Base-by-base conservation (phyloP, 2,113 vertebrate genomes). In the Phasianus colchicus region DNA sequence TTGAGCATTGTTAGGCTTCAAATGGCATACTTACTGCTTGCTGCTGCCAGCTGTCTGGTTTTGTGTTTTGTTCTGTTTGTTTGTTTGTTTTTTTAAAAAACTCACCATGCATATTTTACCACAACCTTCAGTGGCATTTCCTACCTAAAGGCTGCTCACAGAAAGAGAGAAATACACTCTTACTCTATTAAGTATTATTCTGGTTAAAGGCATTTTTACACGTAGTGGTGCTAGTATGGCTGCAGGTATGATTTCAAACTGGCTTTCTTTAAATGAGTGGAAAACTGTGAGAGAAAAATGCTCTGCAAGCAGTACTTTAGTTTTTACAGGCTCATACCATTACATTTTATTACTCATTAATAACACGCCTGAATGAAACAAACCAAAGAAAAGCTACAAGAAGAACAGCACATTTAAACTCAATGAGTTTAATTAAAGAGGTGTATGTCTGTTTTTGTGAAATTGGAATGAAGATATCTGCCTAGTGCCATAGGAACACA, bases 311-410 rank as follows among this genome's bases (percentile, higher is more conserved):
- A 77, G 34, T 78, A 67, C 64, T 93, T 95, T 38, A 36, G 60
- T 52, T 91, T 95, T 94, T 94, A 88, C 38, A 64, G 47, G 57
- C 80, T 94, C 30, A 54, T 83, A 83, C 60, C 27, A 55, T 67
- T 74, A 9, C 17, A 75, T 88, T 88, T 94, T 92, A 90, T 72
- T 86, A 82, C 0, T 0, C 54, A 76, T 50, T 94, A 85, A 25
- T 32, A 88, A 93, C 0, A 10, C 43, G 32, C 30, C 72, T 72
- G 61, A 84, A 81, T 69, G 80, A 86, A 93, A 81, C 22, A 83
- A 84, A 72, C 29, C 7, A 17, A 69, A 58, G 54, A 55, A 48
- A 73, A 11, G n/a, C 18, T 22, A 14, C 30, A 48, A 47, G 10
- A 20, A 47, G 65, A 93, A 32, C 25, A 67, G 52, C 52, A 69